phyloP scores from a whole-genome alignment of 2,888 invertebrate species.

The Chrysomela aeneicollis region DNA sequence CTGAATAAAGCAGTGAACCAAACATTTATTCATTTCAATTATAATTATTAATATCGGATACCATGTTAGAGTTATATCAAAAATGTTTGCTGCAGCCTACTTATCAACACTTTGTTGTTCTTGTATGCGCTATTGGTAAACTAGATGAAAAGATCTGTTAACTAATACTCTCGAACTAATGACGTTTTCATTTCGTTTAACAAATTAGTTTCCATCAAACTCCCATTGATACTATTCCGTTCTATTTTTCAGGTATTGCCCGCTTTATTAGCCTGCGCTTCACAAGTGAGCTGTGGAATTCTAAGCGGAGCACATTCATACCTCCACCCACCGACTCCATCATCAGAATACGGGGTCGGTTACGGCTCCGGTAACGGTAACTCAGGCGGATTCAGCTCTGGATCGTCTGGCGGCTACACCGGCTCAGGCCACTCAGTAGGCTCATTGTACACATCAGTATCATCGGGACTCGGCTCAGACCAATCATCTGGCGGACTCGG shows the following conservation, averaged over 20 bases:
- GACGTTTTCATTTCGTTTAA: too few species aligned
- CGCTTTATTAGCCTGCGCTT: constrained; percentile 43
- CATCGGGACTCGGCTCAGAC: not conserved
- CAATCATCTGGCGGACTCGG: not conserved
- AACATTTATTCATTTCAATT: too few species aligned
- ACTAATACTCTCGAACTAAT: too few species aligned
- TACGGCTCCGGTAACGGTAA: constrained; percentile 33
- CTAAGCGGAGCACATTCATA: constrained; percentile 42
- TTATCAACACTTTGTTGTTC: too few species aligned
- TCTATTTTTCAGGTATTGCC: constrained; percentile 42
- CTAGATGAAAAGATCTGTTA: too few species aligned
- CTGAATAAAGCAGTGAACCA: too few species aligned
- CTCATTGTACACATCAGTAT: not conserved
- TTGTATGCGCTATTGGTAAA: too few species aligned
- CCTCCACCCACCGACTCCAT: constrained; percentile 45
- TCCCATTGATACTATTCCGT: not conserved
- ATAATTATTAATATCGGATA: too few species aligned
- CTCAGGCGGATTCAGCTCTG: constrained; percentile 7
- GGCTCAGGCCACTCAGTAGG: not conserved
- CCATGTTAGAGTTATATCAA: too few species aligned
- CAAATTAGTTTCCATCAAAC: constrained; percentile 20
- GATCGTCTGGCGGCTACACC: constrained; percentile 3
- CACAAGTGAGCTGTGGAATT: constrained; percentile 46
- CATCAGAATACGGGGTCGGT: constrained; percentile 41
- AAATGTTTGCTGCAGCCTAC: too few species aligned